Evolutionary conservation across 2,888 invertebrate species (phyloP).

Genomic region (Colostygia pectinataria): DNA sequence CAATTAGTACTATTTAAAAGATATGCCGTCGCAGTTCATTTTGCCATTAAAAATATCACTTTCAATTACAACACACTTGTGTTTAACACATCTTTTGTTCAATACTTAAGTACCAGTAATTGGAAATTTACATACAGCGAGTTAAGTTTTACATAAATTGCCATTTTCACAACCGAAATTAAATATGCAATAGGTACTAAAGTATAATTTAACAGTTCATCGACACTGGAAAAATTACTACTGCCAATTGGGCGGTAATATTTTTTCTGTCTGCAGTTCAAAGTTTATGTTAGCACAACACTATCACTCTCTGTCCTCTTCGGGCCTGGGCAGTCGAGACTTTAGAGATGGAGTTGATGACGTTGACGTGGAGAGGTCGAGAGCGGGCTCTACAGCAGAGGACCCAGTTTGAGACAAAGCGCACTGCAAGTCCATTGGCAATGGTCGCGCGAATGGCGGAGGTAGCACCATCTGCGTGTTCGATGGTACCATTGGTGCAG

Average conservation of each 20-base stretch:
- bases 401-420: slow-evolving; percentile 3
- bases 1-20: slow-evolving; percentile 39
- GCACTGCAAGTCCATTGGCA: slow-evolving; percentile 14
- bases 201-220: slow-evolving; percentile 72
- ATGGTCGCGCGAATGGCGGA: slow-evolving; percentile 15
- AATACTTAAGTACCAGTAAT: slow-evolving; percentile 72
- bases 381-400: slow-evolving; percentile 57
- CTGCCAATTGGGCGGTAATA: slow-evolving; percentile 54
- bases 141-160: slow-evolving; percentile 78
- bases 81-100: slow-evolving; percentile 75
- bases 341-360: slow-evolving; percentile 41
- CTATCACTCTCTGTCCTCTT: slow-evolving; percentile 68
- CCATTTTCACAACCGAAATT: slow-evolving; percentile 83
- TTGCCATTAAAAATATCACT: slow-evolving; percentile 61
- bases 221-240: slow-evolving; percentile 57
- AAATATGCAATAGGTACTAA: slow-evolving; percentile 77
- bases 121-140: slow-evolving; percentile 74
- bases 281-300: slow-evolving; percentile 64
- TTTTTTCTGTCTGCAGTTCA: slow-evolving; percentile 45
- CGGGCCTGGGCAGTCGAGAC: slow-evolving; percentile 44
- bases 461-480: slow-evolving; percentile 20
- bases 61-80: slow-evolving; percentile 69
- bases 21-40: slow-evolving; percentile 56
- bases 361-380: slow-evolving; percentile 63
- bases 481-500: slow-evolving; percentile 2